Percentiles rank a stretch among this genome's conserved stretches.
Conservation (phyloP, 2,797 vertebrate genomes). For the Pseudochirops cupreus region DNA sequence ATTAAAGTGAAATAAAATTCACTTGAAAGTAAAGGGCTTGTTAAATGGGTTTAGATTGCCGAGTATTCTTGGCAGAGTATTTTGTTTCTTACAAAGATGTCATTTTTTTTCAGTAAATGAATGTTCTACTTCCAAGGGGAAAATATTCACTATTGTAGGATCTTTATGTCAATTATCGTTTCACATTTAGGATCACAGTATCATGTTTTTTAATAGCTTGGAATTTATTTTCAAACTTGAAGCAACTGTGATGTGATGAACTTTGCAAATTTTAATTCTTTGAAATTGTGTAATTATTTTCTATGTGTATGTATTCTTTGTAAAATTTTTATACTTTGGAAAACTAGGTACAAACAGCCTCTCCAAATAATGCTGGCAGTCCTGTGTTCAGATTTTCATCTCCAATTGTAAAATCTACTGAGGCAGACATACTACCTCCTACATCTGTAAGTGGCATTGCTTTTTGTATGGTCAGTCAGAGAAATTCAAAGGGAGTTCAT, state of each 20-base stretch:
- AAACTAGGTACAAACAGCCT: slow-evolving; percentile 86
- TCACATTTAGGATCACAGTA: not conserved
- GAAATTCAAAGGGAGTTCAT: not conserved
- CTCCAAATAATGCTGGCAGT: slow-evolving; percentile 85
- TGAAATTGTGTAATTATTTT: slow-evolving; percentile 22
- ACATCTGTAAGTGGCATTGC: slow-evolving; percentile 90
- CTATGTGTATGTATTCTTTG: slow-evolving; percentile 48
- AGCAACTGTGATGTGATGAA: slow-evolving; percentile 20
- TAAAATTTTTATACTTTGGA: slow-evolving; percentile 71
- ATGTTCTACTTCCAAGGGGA: not conserved
- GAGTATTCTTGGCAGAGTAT: slow-evolving; percentile 18
- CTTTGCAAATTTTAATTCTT: slow-evolving; percentile 50
- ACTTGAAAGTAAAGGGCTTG: not conserved
- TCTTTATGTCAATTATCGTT: slow-evolving; percentile 28
- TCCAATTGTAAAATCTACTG: slow-evolving; percentile 96
- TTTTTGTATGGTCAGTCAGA: slow-evolving; percentile 8
- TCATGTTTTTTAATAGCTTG: slow-evolving; percentile 47
- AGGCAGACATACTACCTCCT: slow-evolving; percentile 91
- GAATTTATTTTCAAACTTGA: slow-evolving; percentile 49
- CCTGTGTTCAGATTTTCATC: slow-evolving; percentile 95
- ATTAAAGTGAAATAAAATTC: slow-evolving; percentile 8
- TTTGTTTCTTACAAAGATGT: not conserved
- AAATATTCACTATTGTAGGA: not conserved
- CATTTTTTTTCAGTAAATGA: slow-evolving; percentile 28
- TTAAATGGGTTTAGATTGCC: slow-evolving; percentile 1